Evolutionary conservation across 2,113 vertebrate genomes (phyloP).

Genomic region (Oncorhynchus masou): DNA sequence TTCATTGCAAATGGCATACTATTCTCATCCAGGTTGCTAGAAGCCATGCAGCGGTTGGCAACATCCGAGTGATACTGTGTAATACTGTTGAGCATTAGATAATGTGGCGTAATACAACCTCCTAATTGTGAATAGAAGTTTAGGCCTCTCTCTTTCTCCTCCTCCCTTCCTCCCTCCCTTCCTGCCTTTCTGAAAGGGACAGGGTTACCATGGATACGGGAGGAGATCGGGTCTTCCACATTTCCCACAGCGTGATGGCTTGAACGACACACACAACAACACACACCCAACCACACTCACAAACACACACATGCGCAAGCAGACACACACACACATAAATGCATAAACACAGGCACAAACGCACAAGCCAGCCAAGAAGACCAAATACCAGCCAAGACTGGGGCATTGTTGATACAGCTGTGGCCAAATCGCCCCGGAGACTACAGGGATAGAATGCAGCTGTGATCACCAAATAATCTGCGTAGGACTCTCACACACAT

Average conservation of each 20-base stretch:
- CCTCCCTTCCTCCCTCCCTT: slow-evolving; percentile 46
- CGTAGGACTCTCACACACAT: neutral
- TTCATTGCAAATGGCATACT: slow-evolving; percentile 1
- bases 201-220: slow-evolving; percentile 75
- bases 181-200: slow-evolving; percentile 55
- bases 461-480: neutral
- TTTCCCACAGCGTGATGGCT: slow-evolving; percentile 61
- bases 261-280: slow-evolving; percentile 4
- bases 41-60: slow-evolving; percentile 13
- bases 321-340: slow-evolving; percentile 14
- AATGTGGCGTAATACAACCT: slow-evolving; percentile 52
- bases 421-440: neutral
- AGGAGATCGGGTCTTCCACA: slow-evolving; percentile 70
- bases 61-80: slow-evolving; percentile 12
- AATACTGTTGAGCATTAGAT: slow-evolving; percentile 26
- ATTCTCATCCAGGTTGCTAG: slow-evolving; percentile 6
- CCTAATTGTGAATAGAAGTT: slow-evolving; percentile 47
- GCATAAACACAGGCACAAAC: slow-evolving; percentile 31
- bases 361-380: neutral
- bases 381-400: neutral
- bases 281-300: neutral
- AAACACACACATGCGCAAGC: slow-evolving; percentile 2
- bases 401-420: neutral
- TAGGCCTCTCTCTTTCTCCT: slow-evolving; percentile 44
- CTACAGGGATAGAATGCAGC: neutral